Conservation (phyloP, 1,140 invertebrate species). For the Amyelois transitella region DNA sequence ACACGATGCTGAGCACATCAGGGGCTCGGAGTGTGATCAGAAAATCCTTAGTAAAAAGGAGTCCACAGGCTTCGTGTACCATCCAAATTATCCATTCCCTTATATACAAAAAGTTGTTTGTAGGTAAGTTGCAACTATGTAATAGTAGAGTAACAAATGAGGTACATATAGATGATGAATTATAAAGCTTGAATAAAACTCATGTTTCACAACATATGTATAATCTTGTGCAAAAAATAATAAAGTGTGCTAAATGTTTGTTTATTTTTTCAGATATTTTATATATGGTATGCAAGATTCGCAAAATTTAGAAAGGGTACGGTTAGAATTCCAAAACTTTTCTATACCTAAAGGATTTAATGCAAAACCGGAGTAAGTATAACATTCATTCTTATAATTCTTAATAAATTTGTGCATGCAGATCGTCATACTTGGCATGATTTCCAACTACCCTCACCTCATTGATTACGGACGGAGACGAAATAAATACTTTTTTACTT, state of each 20-base stretch:
- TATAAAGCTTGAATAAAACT: too few relatives aligned
- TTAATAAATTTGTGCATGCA: too few relatives aligned
- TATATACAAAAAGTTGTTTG: slow-evolving; percentile 97
- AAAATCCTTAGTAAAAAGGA: slow-evolving; percentile 95
- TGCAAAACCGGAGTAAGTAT: slow-evolving; percentile 61
- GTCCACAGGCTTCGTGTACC: slow-evolving; percentile 92
- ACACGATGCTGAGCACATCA: slow-evolving; percentile 93
- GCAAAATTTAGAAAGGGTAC: slow-evolving; percentile 94
- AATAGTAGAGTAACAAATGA: too few relatives aligned
- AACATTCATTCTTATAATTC: neutral
- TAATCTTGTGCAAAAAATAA: too few relatives aligned
- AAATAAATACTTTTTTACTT: too few relatives aligned
- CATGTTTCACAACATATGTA: too few relatives aligned
- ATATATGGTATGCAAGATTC: slow-evolving; percentile 97
- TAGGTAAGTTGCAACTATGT: slow-evolving; percentile 72
- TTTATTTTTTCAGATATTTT: slow-evolving; percentile 84
- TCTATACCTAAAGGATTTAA: slow-evolving; percentile 89
- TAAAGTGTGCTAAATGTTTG: neutral
- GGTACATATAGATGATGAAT: too few relatives aligned
- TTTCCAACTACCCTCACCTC: too few relatives aligned
- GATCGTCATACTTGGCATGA: too few relatives aligned
- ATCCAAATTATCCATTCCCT: slow-evolving; percentile 95
- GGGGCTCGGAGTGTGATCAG: slow-evolving; percentile 97
- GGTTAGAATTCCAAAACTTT: slow-evolving; percentile 90
- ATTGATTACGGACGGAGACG: too few relatives aligned